Evolutionary conservation across 2,888 invertebrate genomes (phyloP), one percentile per base, ranked within the genome.

Genomic region (Micoletzkya japonica): DNA sequence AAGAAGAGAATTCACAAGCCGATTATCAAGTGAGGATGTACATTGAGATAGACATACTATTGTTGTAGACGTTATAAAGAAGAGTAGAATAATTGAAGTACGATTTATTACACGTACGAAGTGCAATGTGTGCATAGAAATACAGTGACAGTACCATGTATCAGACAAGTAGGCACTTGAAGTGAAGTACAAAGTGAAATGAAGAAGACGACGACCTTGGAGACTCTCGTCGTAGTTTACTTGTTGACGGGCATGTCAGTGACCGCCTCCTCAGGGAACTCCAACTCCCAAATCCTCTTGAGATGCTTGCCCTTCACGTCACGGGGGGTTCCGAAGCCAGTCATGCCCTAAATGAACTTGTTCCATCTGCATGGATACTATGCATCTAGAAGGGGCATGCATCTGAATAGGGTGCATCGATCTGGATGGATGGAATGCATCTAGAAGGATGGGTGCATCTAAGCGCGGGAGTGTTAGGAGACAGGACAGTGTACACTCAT

Each of bases 261-360:
- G 30, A 30, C 71, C 7, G 80, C 78, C 70, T 85, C 84, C 59
- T 85, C 85, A 32, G 85, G 85, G 72, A 82, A 85, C 66, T 85
- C 85, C 59, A 86, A 74, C 73, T 85, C 85, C 85, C 85, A 85
- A 64, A 85, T 84, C 34, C 85, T 76, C 74, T 85, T 85, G 72
- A 85, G 72, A 73, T 85, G 85, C 70, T 85, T 85, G 39, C 85
- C 85, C 72, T 85, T 85, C 59, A 86, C 85, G 74, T 85, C 85
- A 24, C 85, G 76, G 20, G 85, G 82, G n/a, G 77, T 78, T 52
- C 85, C 85, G 76, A 85, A 85, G 4, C 79, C 76, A 30, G 83
- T 85, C 84, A 84, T 85, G 70, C 82, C 81, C 81, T 81, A 72
- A 20, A 81, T 74, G 20, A n/a, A 58, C n/a, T n/a, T n/a, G 28